Evolutionary conservation across 2,797 vertebrate genomes (phyloP).

Genomic region (Chiroxiphia lanceolata): DNA sequence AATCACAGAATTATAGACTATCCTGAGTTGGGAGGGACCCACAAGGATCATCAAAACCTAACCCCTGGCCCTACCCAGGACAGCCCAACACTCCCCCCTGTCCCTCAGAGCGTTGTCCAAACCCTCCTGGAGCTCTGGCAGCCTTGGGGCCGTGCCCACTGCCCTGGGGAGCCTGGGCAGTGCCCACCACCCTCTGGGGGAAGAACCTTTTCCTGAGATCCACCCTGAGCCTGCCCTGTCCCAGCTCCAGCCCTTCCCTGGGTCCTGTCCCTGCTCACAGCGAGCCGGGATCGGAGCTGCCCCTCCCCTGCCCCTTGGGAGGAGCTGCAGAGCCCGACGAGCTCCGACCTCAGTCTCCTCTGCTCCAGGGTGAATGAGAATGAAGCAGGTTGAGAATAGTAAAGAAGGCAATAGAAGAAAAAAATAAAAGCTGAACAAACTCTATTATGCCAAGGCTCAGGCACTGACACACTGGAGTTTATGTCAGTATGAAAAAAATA

Average conservation of each 20-base stretch:
- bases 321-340: background rate
- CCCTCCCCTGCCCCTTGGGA: fast-evolving
- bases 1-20: background rate
- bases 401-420: background rate
- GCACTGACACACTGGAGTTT: background rate
- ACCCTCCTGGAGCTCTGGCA: background rate
- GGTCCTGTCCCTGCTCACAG: background rate
- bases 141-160: background rate
- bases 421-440: background rate
- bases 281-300: background rate
- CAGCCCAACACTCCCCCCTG: background rate
- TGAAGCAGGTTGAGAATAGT: background rate
- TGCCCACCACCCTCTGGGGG: no score
- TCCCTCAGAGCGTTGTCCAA: background rate
- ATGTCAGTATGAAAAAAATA: background rate
- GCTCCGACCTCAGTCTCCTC: background rate
- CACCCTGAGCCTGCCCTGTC: background rate
- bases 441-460: background rate
- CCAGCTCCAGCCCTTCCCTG: background rate
- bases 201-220: background rate
- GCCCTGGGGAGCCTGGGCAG: no score
- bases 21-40: background rate
- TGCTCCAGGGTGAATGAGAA: background rate
- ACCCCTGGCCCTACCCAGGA: background rate
- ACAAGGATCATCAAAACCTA: background rate